Base-by-base conservation (phyloP, 2,113 vertebrate species). In the Peromyscus maniculatus region DNA sequence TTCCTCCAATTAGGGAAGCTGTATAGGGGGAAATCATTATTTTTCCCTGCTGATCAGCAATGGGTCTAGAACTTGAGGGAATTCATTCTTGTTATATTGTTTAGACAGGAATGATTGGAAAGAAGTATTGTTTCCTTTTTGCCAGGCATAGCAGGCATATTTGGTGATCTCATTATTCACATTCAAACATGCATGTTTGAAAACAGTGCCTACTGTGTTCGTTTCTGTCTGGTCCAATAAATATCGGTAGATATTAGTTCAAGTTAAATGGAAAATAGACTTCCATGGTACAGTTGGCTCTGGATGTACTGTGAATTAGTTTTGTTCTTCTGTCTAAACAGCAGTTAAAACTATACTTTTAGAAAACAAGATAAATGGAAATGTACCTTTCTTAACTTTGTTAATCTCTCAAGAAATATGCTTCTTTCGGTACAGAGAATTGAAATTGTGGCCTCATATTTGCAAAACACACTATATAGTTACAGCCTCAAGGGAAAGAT, bases 171-270 rank as follows among this genome's bases (percentile, higher is more conserved):
- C 22, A 33, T 86, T 43, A 91, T 80, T 97, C 3, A 28, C 33
- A 46, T 93, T 95, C 43, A 95, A 75, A 93, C 22, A 66, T 15
- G 13, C 28, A 31, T 19, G 15, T 80, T 96, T 21, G 89, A 84
- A 91, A 93, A 33, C 16, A 69, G 39, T 36, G 91, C 87, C 92
- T 95, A 75, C 6, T 69, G 22, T 75, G 33, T 52, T 94, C 91
- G 13, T 9, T 94, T 96, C 36, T 84, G 8, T 80, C 43, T 79
- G 77, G 12, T 9, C 19, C 90, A 36, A 69, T 91, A 94, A 84
- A 75, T 84, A 69, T 79, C 95, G 75, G 75, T 92, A 57, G 82
- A n/a, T 92, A 97, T 92, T 97, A 92, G 26, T 91, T 97, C 91
- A 92, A 90, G 21, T 59, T 75, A 84, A 84, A 72, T 89, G 69